These are phyloP conservation scores for Cettia cetti DNA, from an alignment of 2,113 vertebrate genomes.

Conservation along the genomic window DNA sequence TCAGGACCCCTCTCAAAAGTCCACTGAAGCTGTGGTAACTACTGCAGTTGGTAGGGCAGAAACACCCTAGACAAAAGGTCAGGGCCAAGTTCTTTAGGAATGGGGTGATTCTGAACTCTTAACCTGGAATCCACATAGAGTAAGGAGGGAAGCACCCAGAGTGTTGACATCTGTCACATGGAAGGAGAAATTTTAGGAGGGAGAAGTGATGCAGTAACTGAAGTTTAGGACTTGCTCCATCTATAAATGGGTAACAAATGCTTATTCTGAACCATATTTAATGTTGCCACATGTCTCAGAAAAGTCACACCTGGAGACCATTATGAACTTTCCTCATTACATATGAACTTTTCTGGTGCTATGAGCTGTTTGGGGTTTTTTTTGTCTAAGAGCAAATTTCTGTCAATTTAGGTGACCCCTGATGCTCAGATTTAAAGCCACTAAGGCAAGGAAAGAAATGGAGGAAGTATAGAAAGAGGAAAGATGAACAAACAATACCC, in stretches of 20 bases:
- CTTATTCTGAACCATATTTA: not conserved
- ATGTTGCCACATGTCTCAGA: not conserved
- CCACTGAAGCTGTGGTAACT: not conserved
- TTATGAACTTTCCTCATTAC: not conserved
- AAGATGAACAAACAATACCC: not conserved
- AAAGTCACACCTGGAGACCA: not conserved
- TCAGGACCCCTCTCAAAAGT: not conserved
- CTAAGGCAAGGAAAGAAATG: not conserved
- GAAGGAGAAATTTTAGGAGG: not conserved
- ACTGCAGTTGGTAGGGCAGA: not conserved
- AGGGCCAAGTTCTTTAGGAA: not conserved
- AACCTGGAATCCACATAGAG: not conserved
- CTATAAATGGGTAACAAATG: not conserved
- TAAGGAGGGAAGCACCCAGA: not conserved
- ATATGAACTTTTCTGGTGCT: not conserved
- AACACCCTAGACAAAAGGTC: not conserved
- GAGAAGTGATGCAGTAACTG: not conserved
- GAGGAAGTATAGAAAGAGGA: not conserved
- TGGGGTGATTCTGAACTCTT: not conserved
- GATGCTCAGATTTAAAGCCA: not conserved
- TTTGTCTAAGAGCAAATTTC: not conserved
- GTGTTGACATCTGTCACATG: not conserved
- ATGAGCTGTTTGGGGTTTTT: rapidly evolving
- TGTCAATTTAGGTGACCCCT: not conserved
- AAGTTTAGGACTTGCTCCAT: not conserved